A percentile compares a stretch with the other conserved stretches of the same genome.
Evolutionary conservation across 2,797 vertebrate genomes (phyloP).

Genomic region (Trichosurus vulpecula): DNA sequence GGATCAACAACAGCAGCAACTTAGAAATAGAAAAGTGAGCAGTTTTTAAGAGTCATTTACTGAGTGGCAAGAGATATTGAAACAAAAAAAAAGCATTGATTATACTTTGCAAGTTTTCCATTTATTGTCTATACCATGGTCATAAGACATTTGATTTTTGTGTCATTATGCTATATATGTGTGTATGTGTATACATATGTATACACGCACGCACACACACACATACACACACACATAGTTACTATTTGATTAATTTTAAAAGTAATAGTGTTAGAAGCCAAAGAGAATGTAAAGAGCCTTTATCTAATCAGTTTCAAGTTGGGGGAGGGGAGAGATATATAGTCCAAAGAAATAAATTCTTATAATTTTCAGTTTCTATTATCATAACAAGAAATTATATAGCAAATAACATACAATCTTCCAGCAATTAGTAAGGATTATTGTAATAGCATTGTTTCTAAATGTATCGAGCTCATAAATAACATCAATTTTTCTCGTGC

Average conservation of each 20-base stretch:
- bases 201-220: too few relatives aligned
- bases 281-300: constrained; percentile 34
- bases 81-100: background rate
- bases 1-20: constrained; percentile 21
- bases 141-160: background rate
- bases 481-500: background rate
- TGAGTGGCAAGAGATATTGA: background rate
- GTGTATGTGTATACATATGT: too few relatives aligned
- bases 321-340: constrained; percentile 22
- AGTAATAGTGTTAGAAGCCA: constrained; percentile 14
- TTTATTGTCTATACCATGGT: background rate
- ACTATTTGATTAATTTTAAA: background rate
- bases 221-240: too few relatives aligned
- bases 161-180: background rate
- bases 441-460: background rate
- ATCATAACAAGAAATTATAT: background rate
- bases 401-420: background rate
- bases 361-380: background rate
- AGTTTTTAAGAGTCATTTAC: background rate
- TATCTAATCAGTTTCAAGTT: constrained; percentile 32
- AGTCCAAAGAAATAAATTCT: background rate
- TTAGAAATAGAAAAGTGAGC: background rate
- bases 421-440: constrained; percentile 3
- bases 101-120: background rate
- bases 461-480: background rate